These are phyloP conservation scores for Habrosyne pyritoides DNA, from an alignment of 2,888 invertebrate genomes.

Conservation along the genomic window DNA sequence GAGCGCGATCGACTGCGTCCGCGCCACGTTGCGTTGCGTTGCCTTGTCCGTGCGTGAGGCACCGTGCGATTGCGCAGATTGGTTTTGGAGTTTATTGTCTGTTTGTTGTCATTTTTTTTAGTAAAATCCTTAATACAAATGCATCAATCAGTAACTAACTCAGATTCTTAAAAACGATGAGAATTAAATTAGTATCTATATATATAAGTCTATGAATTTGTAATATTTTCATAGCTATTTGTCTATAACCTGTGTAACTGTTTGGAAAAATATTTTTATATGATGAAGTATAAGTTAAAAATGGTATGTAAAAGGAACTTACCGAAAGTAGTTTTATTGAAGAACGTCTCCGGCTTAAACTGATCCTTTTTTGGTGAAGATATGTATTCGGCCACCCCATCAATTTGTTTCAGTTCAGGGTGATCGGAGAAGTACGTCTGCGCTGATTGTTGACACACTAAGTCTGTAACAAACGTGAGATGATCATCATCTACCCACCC, in stretches of 20 bases:
- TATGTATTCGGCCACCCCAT: slow-evolving; percentile 45
- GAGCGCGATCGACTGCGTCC: slow-evolving; percentile 43
- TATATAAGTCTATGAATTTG: too few relatives aligned
- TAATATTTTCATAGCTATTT: too few relatives aligned
- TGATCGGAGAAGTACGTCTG: slow-evolving; percentile 33
- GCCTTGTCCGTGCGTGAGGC: not conserved
- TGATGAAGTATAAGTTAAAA: too few relatives aligned
- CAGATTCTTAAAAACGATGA: too few relatives aligned
- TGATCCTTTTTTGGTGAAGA: slow-evolving; percentile 37
- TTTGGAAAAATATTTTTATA: too few relatives aligned
- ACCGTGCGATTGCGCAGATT: slow-evolving; percentile 44
- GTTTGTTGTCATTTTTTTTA: not conserved
- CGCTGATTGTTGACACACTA: slow-evolving; percentile 29
- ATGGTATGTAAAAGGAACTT: too few relatives aligned
- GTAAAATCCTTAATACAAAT: too few relatives aligned
- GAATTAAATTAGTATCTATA: too few relatives aligned
- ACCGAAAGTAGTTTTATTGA: slow-evolving; percentile 50
- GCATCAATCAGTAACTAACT: too few relatives aligned
- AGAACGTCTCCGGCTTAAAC: slow-evolving; percentile 48
- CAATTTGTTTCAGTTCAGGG: slow-evolving; percentile 38
- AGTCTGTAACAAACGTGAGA: slow-evolving; percentile 31
- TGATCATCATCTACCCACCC: too few relatives aligned
- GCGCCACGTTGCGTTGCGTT: slow-evolving; percentile 11
- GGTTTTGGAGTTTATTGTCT: not conserved
- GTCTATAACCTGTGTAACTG: too few relatives aligned